Evolutionary conservation across 1,140 invertebrate species (phyloP), one percentile per base, ranked within the genome.

Genomic region (Zaprionus ghesquierei): DNA sequence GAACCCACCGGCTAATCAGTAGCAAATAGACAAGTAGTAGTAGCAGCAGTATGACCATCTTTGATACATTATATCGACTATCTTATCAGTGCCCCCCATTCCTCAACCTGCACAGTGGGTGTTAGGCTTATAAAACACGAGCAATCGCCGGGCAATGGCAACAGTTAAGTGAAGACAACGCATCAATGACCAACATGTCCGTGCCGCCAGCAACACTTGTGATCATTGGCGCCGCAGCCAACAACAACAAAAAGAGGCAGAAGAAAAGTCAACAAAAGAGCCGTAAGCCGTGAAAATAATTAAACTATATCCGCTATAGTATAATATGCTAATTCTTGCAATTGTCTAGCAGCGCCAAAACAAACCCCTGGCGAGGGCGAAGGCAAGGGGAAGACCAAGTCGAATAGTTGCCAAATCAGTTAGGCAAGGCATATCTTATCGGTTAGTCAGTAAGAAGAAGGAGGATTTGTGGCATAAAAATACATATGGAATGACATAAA

Each of bases 401-500:
- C 66, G 56, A 76, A 87, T 62, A 73, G 58, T 64, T 86, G 82
- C 53, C 70, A 50, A 74, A 89, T 86, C 59, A 77, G 60, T 68
- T 86, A 79, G 6, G 18, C 5, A 15, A 25, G 18, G 23, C 12
- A 15, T 86, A 86, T 86, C 82, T 86, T 87, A 87, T 86, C 82
- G 58, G 35, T 62, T 59, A 23, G 3, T n/a, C n/a, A 38, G 2
- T 38, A 13, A n/a, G 35, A 38, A n/a, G 15, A 41, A 41, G 13
- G 75, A 69, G 77, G 81, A 87, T 78, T 87, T 85, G 76, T 46
- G 29, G 77, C 54, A 86, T 86, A 65, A 86, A 86, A 86, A 86
- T 86, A 86, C 29, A 87, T 87, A 81, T 81, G 54, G 63, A 44
- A 86, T 86, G 81, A 86, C 81, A 86, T 87, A 86, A 86, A 87